Evolutionary conservation across 2,888 invertebrate genomes (phyloP).

Genomic region (Sarcophaga carnaria): DNA sequence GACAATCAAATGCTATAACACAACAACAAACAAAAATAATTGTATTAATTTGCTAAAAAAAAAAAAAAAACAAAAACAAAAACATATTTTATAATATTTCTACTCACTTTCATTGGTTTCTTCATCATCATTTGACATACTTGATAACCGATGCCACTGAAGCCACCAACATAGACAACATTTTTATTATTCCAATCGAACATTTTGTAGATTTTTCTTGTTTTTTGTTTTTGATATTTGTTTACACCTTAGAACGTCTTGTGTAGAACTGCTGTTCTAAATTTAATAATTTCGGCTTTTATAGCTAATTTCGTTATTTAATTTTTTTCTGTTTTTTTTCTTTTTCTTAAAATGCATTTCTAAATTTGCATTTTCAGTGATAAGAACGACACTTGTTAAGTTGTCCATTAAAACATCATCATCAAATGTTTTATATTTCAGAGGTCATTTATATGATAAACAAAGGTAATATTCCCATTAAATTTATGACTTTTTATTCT

Average conservation of each 20-base stretch:
- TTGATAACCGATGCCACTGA: conserved; percentile 77
- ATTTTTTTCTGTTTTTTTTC: neutral
- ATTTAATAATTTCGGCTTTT: conserved; percentile 8
- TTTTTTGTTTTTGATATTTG: neutral
- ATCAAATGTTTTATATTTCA: conserved; percentile 34
- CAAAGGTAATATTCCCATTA: neutral
- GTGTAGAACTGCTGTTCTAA: conserved; percentile 36
- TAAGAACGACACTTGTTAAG: conserved; percentile 14
- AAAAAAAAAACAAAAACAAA: neutral
- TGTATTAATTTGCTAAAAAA: neutral
- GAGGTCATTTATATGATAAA: neutral
- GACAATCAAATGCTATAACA: conserved; percentile 74
- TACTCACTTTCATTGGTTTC: conserved; percentile 75
- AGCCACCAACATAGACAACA: conserved; percentile 78
- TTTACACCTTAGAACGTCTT: neutral
- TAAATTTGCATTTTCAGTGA: neutral
- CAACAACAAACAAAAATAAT: neutral
- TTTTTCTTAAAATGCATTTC: neutral
- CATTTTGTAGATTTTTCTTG: conserved; percentile 71
- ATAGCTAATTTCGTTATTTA: neutral
- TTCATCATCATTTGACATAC: conserved; percentile 76
- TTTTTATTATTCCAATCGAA: conserved; percentile 78
- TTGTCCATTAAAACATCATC: neutral
- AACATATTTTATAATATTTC: neutral
- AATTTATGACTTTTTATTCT: neutral